These are phyloP conservation scores for Diadema setosum DNA, from an alignment of 35 echinoderm and acorn worm species.

Conservation along the genomic window DNA sequence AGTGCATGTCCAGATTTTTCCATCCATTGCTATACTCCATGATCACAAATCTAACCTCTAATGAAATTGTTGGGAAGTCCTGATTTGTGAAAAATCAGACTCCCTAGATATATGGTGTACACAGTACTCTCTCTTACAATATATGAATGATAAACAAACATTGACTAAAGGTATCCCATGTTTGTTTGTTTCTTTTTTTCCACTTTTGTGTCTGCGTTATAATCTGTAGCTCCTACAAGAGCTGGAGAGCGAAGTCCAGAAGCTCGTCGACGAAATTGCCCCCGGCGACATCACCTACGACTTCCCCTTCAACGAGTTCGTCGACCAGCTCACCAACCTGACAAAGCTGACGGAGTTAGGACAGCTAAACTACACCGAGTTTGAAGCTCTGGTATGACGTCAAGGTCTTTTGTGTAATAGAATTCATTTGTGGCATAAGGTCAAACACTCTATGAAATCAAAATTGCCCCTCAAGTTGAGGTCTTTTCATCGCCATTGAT, in stretches of 20 bases:
- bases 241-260: neutral
- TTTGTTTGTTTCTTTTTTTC: neutral
- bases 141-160: neutral
- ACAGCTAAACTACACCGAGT: neutral
- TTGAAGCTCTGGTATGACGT: slow-evolving; percentile 22
- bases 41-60: no score
- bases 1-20: neutral
- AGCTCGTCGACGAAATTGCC: neutral
- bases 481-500: no score
- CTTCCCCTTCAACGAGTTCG: neutral
- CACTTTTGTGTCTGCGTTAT: neutral
- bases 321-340: neutral
- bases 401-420: no score
- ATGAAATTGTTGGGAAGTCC: no score
- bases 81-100: no score
- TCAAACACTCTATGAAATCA: no score
- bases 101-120: neutral
- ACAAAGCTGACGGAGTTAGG: neutral
- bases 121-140: neutral
- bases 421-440: no score
- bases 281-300: neutral
- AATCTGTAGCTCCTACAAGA: slow-evolving; percentile 12
- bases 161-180: neutral
- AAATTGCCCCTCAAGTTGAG: no score
- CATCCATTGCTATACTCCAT: no score